These are phyloP conservation scores for Stylophora pistillata DNA, from an alignment of 64 coral and sea anemone species.

Conservation along the genomic window DNA sequence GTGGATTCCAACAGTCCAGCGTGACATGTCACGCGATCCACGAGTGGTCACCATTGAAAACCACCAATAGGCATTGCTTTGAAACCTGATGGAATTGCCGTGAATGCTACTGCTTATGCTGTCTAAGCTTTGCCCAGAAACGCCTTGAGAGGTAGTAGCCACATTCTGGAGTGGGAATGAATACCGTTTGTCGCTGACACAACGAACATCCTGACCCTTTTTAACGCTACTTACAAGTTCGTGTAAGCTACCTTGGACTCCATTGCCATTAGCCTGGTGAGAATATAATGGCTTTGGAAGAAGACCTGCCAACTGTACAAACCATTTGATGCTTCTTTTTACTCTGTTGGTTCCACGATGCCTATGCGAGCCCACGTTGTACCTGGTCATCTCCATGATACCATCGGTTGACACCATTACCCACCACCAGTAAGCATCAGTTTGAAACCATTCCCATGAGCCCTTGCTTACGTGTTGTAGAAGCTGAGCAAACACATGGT, in stretches of 20 bases:
- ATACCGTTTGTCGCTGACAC: conserved; percentile 26
- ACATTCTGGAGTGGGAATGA: conserved; percentile 74
- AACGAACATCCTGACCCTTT: conserved; percentile 65
- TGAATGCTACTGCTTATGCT: conserved; percentile 51
- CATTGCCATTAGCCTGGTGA: conserved; percentile 40
- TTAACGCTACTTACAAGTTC: conserved; percentile 50
- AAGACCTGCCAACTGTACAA: conserved; percentile 29
- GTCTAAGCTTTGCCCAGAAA: conserved; percentile 71
- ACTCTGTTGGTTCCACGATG: conserved; percentile 47
- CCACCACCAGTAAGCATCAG: conserved; percentile 89
- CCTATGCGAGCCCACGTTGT: conserved; percentile 75
- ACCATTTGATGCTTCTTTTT: conserved; percentile 70
- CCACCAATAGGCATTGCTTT: conserved; percentile 81
- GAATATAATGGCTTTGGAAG: conserved; percentile 44
- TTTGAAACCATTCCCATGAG: conserved; percentile 79
- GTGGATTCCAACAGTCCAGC: conserved; percentile 81
- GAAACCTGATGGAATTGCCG: conserved; percentile 33
- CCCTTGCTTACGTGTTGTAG: conserved; percentile 82
- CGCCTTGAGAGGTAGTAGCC: conserved; percentile 5
- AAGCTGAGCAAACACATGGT: conserved; percentile 66
- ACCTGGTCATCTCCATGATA: conserved; percentile 58
- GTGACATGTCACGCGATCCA: conserved; percentile 95
- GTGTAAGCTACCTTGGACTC: conserved; percentile 20
- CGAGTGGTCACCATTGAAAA: conserved; percentile 67
- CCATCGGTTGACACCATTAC: conserved; percentile 72